Conservation (phyloP, 2,797 vertebrate genomes). For the Thaleichthys pacificus region DNA sequence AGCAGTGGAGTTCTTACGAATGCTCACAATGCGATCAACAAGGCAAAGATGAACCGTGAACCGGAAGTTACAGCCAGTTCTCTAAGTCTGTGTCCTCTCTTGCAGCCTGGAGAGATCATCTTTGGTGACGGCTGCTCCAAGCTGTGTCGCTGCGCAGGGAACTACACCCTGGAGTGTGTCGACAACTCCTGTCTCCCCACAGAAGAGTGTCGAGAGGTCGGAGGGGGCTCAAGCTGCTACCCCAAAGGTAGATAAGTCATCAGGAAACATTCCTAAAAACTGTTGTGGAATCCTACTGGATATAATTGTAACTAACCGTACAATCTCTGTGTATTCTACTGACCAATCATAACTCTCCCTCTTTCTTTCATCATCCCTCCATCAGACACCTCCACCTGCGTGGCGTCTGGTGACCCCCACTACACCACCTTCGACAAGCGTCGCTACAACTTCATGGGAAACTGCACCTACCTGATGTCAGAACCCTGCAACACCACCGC, state of each 20-base stretch:
- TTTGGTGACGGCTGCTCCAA: conserved; percentile 71
- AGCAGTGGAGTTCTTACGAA: no score
- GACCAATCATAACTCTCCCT: background rate
- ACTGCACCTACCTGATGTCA: conserved; percentile 79
- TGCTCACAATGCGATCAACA: background rate
- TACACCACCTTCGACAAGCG: conserved; percentile 77
- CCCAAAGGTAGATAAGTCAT: conserved; percentile 68
- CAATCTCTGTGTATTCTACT: background rate
- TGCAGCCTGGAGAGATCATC: conserved; percentile 66
- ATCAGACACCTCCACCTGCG: conserved; percentile 67
- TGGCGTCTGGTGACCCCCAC: conserved; percentile 74
- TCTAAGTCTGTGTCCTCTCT: background rate
- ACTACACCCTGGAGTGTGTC: conserved; percentile 76
- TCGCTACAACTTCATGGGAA: conserved; percentile 79
- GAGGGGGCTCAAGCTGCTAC: conserved; percentile 70
- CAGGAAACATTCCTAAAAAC: background rate
- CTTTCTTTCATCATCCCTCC: background rate
- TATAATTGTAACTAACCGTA: background rate
- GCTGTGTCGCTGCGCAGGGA: conserved; percentile 73
- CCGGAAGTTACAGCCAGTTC: background rate
- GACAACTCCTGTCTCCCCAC: conserved; percentile 71
- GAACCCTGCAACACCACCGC: conserved; percentile 65
- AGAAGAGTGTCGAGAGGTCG: conserved; percentile 73
- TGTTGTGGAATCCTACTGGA: background rate
- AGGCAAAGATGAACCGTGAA: background rate